phyloP scores from a whole-genome alignment of 2,797 vertebrate species.

The Poeciliopsis gracilis region DNA sequence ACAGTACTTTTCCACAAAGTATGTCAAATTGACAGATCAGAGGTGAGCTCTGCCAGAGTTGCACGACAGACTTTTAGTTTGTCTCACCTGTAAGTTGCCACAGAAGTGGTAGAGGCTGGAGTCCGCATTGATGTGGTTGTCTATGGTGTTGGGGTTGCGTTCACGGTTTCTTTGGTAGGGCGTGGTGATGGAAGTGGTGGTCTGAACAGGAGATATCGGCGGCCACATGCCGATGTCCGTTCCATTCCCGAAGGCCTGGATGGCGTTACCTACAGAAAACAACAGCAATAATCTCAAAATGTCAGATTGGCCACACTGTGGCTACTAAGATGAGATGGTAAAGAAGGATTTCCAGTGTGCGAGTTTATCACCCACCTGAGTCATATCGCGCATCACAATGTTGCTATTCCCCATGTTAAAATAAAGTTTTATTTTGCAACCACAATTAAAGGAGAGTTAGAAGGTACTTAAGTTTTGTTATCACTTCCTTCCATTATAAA shows the following conservation, averaged over 20 bases:
- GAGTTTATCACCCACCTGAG: slow-evolving; percentile 22
- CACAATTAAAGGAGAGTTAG: slow-evolving; percentile 68
- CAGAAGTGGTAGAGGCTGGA: slow-evolving; percentile 86
- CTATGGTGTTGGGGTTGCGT: slow-evolving; percentile 73
- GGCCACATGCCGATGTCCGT: slow-evolving; percentile 91
- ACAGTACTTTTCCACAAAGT: too few species aligned
- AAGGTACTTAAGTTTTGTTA: slow-evolving; percentile 65
- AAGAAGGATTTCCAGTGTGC: slow-evolving; percentile 7
- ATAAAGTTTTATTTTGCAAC: slow-evolving; percentile 54
- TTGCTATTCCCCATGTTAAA: slow-evolving; percentile 43
- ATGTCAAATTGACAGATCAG: too few species aligned
- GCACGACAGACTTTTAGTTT: not conserved
- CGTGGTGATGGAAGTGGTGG: slow-evolving; percentile 85
- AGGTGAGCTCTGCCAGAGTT: too few species aligned
- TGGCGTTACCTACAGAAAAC: slow-evolving; percentile 83
- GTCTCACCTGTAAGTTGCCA: slow-evolving; percentile 90
- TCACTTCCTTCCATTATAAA: slow-evolving; percentile 63
- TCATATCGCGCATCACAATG: slow-evolving; percentile 31
- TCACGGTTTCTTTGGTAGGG: slow-evolving; percentile 79
- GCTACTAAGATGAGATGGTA: slow-evolving; percentile 11
- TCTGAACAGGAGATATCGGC: slow-evolving; percentile 84
- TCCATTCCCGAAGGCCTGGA: slow-evolving; percentile 94
- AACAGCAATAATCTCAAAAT: too few species aligned
- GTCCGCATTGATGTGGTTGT: slow-evolving; percentile 85
- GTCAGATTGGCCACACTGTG: too few species aligned